A percentile compares a stretch with the other conserved stretches of the same genome.
Conservation (phyloP, 2,113 vertebrate species). For the Parotia lawesii region DNA sequence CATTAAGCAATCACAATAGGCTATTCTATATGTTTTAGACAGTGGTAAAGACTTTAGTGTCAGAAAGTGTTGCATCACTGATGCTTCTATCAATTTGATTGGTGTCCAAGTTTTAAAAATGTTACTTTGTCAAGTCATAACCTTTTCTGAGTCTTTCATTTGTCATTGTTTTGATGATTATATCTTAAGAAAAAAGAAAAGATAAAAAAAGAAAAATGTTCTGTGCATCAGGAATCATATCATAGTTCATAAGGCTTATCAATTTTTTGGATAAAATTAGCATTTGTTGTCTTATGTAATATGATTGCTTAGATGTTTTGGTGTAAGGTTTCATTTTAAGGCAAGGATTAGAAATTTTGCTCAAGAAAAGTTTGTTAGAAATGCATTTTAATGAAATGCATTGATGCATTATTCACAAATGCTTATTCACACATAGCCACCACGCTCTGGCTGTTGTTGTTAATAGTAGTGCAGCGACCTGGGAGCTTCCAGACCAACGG, state of each 20-base stretch:
- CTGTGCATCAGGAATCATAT: slow-evolving; percentile 68
- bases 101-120: slow-evolving; percentile 81
- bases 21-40: slow-evolving; percentile 79
- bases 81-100: slow-evolving; percentile 81
- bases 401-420: too few species aligned
- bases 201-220: slow-evolving; percentile 62
- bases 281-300: slow-evolving; percentile 36
- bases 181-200: slow-evolving; percentile 46
- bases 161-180: slow-evolving; percentile 84
- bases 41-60: slow-evolving; percentile 85
- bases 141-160: slow-evolving; percentile 84
- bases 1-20: slow-evolving; percentile 77
- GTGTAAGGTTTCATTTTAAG: slow-evolving; percentile 43
- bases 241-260: slow-evolving; percentile 70
- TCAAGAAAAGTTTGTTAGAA: slow-evolving; percentile 8
- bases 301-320: slow-evolving; percentile 43
- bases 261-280: slow-evolving; percentile 71
- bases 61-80: slow-evolving; percentile 79
- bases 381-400: neutral
- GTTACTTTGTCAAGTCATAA: slow-evolving; percentile 83
- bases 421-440: neutral
- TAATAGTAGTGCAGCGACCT: neutral
- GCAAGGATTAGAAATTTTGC: slow-evolving; percentile 25
- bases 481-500: slow-evolving; percentile 1
- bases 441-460: neutral